Base-by-base conservation (phyloP, 1,140 invertebrate genomes). In the Probaryconus sp. region DNA sequence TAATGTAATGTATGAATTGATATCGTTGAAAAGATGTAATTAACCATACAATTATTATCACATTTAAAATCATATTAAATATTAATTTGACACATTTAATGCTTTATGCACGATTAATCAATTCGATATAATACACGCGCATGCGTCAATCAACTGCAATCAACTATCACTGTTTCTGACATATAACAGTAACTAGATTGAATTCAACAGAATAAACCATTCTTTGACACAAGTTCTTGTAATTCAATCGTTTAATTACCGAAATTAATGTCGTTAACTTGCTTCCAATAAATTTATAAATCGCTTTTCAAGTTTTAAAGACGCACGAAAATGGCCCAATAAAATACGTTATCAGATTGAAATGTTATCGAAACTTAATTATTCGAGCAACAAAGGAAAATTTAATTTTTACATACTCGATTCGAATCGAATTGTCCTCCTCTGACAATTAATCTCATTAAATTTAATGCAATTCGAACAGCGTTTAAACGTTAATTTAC, bases 81-180 rank as follows among this genome's bases (percentile, higher is more conserved):
- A 56, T 42, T 56, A 56, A 56, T 56, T 14, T 31, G 21, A 4
- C 37, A 7, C 16, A n/a, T 40, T 1, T 10, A 28, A 31, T 58
- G 35, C 45, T 58, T 58, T 42, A 58, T 35, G 26, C 40, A 16
- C 45, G 30, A 58, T 58, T 58, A 58, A 58, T 18, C 40, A 58
- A 58, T 45, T 33, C 26, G 45, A 58, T 26, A 45, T 60, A 58
- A 58, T 30, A 55, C 42, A 40, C 26, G 18, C 16, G 50, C 33
- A 21, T 6, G 38, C 53, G 38, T 56, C 53, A 56, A 35, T 56
- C 53, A 56, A 56, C 1, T 24, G 1, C 53, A 56, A 35, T 56
- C 53, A 56, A 56, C 1, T 24, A 2, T 21, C 6, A 6, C 37
- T 56, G 51, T 7, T 26, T 31, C 37, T 43, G 51, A 56, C 51